phyloP scores from a whole-genome alignment of 2,888 invertebrate species.

The Molanna angustata region DNA sequence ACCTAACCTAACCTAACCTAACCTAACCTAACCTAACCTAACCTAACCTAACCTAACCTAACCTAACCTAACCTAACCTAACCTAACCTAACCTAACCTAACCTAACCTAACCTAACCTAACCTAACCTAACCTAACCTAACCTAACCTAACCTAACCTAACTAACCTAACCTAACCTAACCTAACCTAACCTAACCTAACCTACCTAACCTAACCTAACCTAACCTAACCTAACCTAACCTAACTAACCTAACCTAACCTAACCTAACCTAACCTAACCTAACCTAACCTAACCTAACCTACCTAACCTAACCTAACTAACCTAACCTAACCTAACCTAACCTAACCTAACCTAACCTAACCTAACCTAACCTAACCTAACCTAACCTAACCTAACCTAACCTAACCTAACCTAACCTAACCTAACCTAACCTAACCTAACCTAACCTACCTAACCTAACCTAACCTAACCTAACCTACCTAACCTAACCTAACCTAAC shows the following conservation, averaged over 20 bases:
- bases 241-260: conserved; percentile 32
- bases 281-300: conserved; percentile 32
- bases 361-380: conserved; percentile 33
- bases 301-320: conserved; percentile 32
- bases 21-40: conserved; percentile 19
- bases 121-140: conserved; percentile 19
- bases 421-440: conserved; percentile 22
- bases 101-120: conserved; percentile 6
- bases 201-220: too few species aligned
- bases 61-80: conserved; percentile 12
- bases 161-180: conserved; percentile 28
- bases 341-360: conserved; percentile 28
- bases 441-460: too few species aligned
- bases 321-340: conserved; percentile 33
- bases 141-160: conserved; percentile 30
- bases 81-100: conserved; percentile 15
- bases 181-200: conserved; percentile 32
- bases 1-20: conserved; percentile 18
- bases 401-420: conserved; percentile 30
- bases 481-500: conserved; percentile 23
- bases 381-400: conserved; percentile 33
- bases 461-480: too few species aligned
- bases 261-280: conserved; percentile 32
- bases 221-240: conserved; percentile 30
- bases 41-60: conserved; percentile 12